Percentiles rank a stretch among this genome's conserved stretches.
phyloP scores from a whole-genome alignment of 2,797 vertebrate genomes.

The Knipowitschia caucasica region DNA sequence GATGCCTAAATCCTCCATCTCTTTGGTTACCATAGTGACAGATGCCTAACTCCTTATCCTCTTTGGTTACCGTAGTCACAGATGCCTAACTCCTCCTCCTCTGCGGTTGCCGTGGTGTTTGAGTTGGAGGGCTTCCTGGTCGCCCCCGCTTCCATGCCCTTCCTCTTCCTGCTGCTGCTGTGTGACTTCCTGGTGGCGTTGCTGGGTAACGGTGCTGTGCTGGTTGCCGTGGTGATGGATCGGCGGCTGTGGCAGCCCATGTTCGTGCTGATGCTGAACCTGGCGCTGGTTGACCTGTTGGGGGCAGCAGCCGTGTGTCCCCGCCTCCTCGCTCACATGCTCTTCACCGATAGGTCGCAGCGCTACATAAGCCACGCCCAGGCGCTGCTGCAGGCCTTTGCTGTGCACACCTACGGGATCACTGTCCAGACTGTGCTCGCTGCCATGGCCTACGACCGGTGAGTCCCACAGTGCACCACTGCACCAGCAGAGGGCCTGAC shows the following conservation, averaged over 20 bases:
- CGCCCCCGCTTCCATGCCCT: conserved; percentile 21
- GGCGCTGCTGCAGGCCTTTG: conserved; percentile 50
- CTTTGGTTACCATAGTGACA: no score
- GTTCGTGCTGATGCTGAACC: conserved; percentile 55
- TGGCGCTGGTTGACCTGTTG: conserved; percentile 53
- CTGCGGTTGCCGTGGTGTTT: conserved; percentile 37
- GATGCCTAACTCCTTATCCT: no score
- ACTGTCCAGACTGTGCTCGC: conserved; percentile 48
- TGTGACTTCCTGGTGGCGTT: conserved; percentile 37
- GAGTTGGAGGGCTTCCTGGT: conserved; percentile 53
- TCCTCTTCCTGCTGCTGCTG: conserved; percentile 48
- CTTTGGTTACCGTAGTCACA: no score
- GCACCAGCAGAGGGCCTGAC: no score
- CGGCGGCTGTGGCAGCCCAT: conserved; percentile 60
- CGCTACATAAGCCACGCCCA: conserved; percentile 40
- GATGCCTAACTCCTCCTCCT: neutral
- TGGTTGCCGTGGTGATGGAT: conserved; percentile 32
- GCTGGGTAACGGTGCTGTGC: conserved; percentile 46
- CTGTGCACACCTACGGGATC: conserved; percentile 37
- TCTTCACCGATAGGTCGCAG: conserved; percentile 34
- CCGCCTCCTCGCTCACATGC: conserved; percentile 50
- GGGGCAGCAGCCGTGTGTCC: conserved; percentile 45
- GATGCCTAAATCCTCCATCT: no score
- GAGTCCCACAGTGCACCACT: neutral
- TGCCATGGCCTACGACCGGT: conserved; percentile 64